Percentiles rank a stretch among this genome's conserved stretches.
Conservation (phyloP, 2,888 invertebrate species). For the Slavum lentiscoides region DNA sequence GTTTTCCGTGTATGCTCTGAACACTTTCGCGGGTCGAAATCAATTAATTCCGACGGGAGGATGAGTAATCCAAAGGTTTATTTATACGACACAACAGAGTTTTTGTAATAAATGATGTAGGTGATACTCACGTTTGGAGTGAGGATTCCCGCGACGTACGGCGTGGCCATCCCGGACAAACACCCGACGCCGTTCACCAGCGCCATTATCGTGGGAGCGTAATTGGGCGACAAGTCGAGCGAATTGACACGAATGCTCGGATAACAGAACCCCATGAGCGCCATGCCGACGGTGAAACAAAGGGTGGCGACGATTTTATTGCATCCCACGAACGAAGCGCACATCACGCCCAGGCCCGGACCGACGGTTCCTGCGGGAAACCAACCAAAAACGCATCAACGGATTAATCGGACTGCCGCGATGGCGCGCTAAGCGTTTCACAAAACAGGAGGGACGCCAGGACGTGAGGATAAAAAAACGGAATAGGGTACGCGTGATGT, state of each 20-base stretch:
- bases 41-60: too few relatives aligned
- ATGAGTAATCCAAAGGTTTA: too few relatives aligned
- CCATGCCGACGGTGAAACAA: constrained; percentile 67
- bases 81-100: too few relatives aligned
- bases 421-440: not conserved
- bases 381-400: too few relatives aligned
- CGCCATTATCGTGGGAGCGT: constrained; percentile 69
- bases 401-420: too few relatives aligned
- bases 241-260: constrained; percentile 70
- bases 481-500: too few relatives aligned
- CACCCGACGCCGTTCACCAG: constrained; percentile 69
- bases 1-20: too few relatives aligned
- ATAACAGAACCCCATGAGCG: constrained; percentile 72
- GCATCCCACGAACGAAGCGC: constrained; percentile 55
- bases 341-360: constrained; percentile 61
- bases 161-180: constrained; percentile 67
- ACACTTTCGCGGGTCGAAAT: too few relatives aligned
- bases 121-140: constrained; percentile 55
- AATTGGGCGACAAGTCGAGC: constrained; percentile 69
- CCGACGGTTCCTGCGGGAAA: constrained; percentile 65
- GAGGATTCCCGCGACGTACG: constrained; percentile 64
- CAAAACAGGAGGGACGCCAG: too few relatives aligned
- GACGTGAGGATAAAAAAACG: too few relatives aligned
- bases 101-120: too few relatives aligned
- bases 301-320: constrained; percentile 61